A percentile compares a stretch with the other conserved stretches of the same genome.
phyloP scores from a whole-genome alignment of 2,888 invertebrate genomes.

The Fabriciana adippe region DNA sequence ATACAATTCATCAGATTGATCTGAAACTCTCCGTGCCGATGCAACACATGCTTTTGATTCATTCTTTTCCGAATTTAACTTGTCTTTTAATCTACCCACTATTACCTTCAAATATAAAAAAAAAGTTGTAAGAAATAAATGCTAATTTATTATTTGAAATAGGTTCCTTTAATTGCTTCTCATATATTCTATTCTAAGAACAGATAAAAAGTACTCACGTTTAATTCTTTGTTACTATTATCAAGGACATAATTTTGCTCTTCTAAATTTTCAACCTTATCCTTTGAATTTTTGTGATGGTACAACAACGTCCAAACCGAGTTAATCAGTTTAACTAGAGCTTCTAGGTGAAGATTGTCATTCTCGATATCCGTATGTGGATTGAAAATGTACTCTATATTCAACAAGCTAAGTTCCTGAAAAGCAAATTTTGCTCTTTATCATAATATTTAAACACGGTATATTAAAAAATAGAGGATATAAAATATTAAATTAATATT shows the following conservation, averaged over 20 bases:
- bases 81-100: constrained; percentile 58
- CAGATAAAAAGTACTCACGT: constrained; percentile 52
- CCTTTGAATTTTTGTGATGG: constrained; percentile 58
- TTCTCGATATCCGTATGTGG: constrained; percentile 63
- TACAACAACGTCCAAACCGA: constrained; percentile 66
- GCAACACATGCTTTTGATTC: constrained; percentile 72
- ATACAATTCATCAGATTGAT: constrained; percentile 64
- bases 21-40: constrained; percentile 68
- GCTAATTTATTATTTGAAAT: neutral
- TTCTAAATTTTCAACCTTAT: constrained; percentile 57
- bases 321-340: constrained; percentile 68
- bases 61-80: constrained; percentile 63
- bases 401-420: constrained; percentile 67
- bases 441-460: neutral
- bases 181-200: neutral
- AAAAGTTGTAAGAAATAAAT: neutral
- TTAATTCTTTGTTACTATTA: constrained; percentile 66
- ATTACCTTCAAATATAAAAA: constrained; percentile 48
- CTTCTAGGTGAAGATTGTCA: constrained; percentile 53
- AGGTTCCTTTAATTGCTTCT: neutral
- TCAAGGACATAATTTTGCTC: constrained; percentile 69
- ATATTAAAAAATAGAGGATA: neutral
- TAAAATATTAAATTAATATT: neutral
- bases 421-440: constrained; percentile 2
- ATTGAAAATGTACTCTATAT: constrained; percentile 69